Base-by-base conservation (phyloP, 2,888 invertebrate species). In the Penaeus monodon region DNA sequence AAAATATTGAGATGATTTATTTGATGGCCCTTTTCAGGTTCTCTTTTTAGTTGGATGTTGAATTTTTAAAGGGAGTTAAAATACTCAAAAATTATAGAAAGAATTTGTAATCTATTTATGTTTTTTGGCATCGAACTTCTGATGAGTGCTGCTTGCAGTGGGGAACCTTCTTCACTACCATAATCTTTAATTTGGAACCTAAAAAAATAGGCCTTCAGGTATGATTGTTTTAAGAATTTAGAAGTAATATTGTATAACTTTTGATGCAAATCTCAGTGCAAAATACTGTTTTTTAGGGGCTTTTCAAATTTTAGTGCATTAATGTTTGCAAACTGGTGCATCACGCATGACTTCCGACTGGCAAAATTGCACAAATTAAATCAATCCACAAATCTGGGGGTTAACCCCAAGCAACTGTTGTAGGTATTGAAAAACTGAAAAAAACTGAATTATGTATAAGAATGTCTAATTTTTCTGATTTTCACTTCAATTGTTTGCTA, bases 121-220 rank as follows among this genome's bases (percentile, higher is more conserved):
- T 88, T 77, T 85, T 88, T 88, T 78, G 89, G 89, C 82, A 82
- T 74, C 78, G 89, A 8, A 70, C 82, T 8, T 49, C 88, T n/a
- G 82, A 88, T 12, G 89, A 89, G 44, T 89, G 89, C 64, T 73
- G 76, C 33, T 44, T 81, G 24, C 65, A 64, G 79, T 89, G 89
- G 89, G 78, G 27, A 88, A 88, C 38, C 44, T 78, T 3, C 82
- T 89, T 49, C 87, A 87, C 87, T 14, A n/a, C 6, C 68, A 89
- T 88, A 74, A 89, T 57, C 70, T 24, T 22, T 64, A 17, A 14
- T 44, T 20, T 89, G 84, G 77, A 70, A 82, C 88, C 85, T 68
- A n/a, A 85, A 27, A 89, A 66, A 88, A 89, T 65, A 29, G 1
- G 38, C 27, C 17, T 89, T 17, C 84, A 87, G 87, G 89, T 89